Percentiles rank a stretch among this genome's conserved stretches.
Conservation (phyloP, 2,113 vertebrate genomes). For the Stegastes partitus region DNA sequence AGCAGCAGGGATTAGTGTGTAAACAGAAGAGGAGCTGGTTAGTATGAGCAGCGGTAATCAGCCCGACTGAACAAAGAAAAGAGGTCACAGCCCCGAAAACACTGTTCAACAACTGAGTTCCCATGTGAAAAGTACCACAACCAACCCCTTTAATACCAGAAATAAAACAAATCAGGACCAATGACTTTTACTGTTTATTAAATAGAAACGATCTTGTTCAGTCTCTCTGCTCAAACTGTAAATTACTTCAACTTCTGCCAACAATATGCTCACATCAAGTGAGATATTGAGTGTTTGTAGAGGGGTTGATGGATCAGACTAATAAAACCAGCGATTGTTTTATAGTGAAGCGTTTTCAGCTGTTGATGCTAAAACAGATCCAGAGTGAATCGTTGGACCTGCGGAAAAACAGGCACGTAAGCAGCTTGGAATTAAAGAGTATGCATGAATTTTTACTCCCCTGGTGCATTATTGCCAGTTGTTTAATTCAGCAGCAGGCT, state of each 20-base stretch:
- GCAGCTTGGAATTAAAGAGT: neutral
- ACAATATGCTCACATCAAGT: neutral
- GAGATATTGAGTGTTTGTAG: conserved; percentile 17
- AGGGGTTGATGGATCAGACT: neutral
- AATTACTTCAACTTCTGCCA: neutral
- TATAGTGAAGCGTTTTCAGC: conserved; percentile 18
- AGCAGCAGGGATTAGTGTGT: conserved; percentile 17
- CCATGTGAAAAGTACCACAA: neutral
- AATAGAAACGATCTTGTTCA: neutral
- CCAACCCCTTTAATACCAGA: neutral
- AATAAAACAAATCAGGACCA: neutral
- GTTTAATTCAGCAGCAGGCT: conserved; percentile 24
- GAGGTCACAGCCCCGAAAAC: conserved; percentile 6
- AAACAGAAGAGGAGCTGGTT: conserved; percentile 1
- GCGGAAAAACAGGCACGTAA: neutral
- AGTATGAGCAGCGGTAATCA: conserved; percentile 18
- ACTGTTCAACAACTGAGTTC: neutral
- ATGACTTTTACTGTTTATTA: neutral
- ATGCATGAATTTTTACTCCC: conserved; percentile 12
- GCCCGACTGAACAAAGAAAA: neutral
- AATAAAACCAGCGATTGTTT: conserved; percentile 31
- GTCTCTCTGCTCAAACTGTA: neutral
- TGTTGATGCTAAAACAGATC: conserved; percentile 15
- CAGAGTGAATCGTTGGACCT: conserved; percentile 11
- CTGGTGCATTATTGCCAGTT: neutral